A percentile compares a stretch with the other conserved stretches of the same genome.
These are phyloP conservation scores for Leucoptera coffeella DNA, from an alignment of 2,888 invertebrate genomes.

Conservation along the genomic window DNA sequence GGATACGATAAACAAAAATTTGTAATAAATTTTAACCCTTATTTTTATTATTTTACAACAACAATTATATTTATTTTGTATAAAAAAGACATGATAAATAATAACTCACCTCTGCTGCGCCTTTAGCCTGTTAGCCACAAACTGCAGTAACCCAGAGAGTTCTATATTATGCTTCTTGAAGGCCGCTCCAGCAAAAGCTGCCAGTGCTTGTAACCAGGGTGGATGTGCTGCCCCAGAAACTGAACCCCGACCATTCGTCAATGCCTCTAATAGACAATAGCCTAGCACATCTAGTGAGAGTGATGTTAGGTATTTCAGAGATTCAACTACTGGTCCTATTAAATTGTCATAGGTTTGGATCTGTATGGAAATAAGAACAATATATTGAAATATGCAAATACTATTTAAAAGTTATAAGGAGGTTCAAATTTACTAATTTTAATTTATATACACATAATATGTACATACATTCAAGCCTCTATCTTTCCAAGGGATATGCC, in stretches of 20 bases:
- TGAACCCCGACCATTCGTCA: conserved; percentile 49
- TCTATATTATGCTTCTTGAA: conserved; percentile 98
- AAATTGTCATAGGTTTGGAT: conserved; percentile 92
- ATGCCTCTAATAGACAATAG: conserved; percentile 90
- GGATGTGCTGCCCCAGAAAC: conserved; percentile 78
- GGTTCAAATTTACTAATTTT: too few relatives aligned
- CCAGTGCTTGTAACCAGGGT: conserved; percentile 88
- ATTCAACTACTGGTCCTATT: conserved; percentile 95
- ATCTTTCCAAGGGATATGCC: too few relatives aligned
- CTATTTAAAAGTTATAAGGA: too few relatives aligned
- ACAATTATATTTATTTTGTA: background rate
- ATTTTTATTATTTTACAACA: background rate
- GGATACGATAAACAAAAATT: too few relatives aligned
- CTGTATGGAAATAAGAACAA: too few relatives aligned
- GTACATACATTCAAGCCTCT: too few relatives aligned
- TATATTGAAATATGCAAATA: too few relatives aligned
- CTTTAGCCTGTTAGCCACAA: conserved; percentile 95
- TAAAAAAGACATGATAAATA: background rate
- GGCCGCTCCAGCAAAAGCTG: conserved; percentile 92
- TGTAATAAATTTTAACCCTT: too few relatives aligned
- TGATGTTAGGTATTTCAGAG: conserved; percentile 90
- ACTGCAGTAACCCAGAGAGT: conserved; percentile 89
- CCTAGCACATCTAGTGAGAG: conserved; percentile 94
- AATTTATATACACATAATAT: too few relatives aligned
- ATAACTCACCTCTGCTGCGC: conserved; percentile 77